Percentiles rank a stretch among this genome's conserved stretches.
Evolutionary conservation across 2,888 invertebrate genomes (phyloP).

Genomic region (Andrena marginata): DNA sequence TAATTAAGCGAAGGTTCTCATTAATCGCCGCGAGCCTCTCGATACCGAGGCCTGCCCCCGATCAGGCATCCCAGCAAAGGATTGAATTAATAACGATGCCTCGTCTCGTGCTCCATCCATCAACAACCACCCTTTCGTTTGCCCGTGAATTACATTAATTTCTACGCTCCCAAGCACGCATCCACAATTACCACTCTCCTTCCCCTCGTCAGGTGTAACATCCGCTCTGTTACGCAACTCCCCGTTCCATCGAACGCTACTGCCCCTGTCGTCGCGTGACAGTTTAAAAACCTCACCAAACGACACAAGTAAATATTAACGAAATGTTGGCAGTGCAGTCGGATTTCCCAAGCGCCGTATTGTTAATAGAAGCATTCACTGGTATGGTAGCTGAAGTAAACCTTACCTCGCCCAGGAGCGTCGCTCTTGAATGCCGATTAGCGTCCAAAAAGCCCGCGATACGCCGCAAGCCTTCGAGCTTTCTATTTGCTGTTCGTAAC

Average conservation of each 20-base stretch:
- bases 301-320: conserved; percentile 24
- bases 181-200: conserved; percentile 9
- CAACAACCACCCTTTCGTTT: conserved; percentile 39
- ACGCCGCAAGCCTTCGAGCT: no score
- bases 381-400: neutral
- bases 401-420: no score
- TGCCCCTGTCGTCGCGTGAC: neutral
- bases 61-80: conserved; percentile 37
- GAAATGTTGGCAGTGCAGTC: conserved; percentile 17
- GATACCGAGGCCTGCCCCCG: neutral
- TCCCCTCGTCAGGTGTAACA: neutral
- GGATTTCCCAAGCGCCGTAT: conserved; percentile 12
- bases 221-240: neutral
- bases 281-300: neutral
- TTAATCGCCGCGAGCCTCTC: conserved; percentile 32
- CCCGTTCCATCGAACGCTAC: neutral
- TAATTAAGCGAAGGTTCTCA: conserved; percentile 56
- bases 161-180: neutral
- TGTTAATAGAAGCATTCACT: conserved; percentile 11
- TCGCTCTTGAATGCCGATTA: no score
- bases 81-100: conserved; percentile 58
- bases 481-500: no score
- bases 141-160: conserved; percentile 48
- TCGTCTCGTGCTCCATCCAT: conserved; percentile 42
- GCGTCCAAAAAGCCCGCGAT: no score